Percentiles rank a stretch among this genome's conserved stretches.
Conservation (phyloP, 2,797 vertebrate genomes). For the Eupleurogrammus muticus region DNA sequence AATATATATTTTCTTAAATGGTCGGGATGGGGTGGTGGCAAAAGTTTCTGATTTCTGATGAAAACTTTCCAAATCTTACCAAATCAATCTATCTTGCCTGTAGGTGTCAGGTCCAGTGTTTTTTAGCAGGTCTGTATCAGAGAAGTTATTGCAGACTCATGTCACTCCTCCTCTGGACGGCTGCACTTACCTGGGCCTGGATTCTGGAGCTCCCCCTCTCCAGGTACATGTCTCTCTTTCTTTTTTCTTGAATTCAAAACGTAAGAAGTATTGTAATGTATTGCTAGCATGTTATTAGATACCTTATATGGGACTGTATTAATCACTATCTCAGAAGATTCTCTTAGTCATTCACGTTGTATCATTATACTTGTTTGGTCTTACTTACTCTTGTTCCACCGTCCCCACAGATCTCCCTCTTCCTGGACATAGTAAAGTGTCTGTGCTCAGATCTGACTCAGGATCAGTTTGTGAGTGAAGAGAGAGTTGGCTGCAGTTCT, state of each 20-base stretch:
- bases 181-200: constrained; percentile 96
- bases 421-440: constrained; percentile 94
- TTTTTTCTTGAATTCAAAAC: not conserved
- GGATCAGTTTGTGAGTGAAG: constrained; percentile 84
- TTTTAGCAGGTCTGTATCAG: constrained; percentile 89
- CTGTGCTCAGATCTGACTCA: constrained; percentile 86
- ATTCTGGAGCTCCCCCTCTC: constrained; percentile 92
- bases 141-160: constrained; percentile 91
- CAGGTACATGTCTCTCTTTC: constrained; percentile 81
- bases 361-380: too few species aligned
- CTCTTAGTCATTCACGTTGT: too few species aligned
- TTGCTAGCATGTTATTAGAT: too few species aligned
- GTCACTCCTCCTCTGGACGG: constrained; percentile 91
- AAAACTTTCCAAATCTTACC: too few species aligned
- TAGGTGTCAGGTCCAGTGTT: constrained; percentile 95
- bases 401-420: constrained; percentile 90
- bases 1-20: not conserved
- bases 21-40: too few species aligned
- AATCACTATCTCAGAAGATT: too few species aligned
- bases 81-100: not conserved
- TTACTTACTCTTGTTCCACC: not conserved
- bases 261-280: too few species aligned
- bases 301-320: too few species aligned
- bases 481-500: constrained; percentile 65
- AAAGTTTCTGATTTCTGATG: too few species aligned